phyloP scores from a whole-genome alignment of 2,797 vertebrate species.

The Melanotaenia maccullochi region DNA sequence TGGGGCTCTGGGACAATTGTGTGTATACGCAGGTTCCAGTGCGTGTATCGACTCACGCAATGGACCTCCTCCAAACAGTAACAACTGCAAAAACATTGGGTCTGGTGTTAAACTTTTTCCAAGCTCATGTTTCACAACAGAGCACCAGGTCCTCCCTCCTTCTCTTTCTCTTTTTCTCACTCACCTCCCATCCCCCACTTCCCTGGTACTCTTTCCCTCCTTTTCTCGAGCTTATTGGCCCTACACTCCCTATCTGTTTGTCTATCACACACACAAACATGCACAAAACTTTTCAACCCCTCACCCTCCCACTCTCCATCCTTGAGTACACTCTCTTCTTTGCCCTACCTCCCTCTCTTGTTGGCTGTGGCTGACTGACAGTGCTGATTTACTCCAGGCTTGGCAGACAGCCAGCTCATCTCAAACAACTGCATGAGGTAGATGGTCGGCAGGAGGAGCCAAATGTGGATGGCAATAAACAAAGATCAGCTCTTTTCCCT shows the following conservation, averaged over 20 bases:
- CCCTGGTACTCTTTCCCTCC: constrained; percentile 39
- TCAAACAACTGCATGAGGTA: constrained; percentile 82
- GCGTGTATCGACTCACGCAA: constrained; percentile 74
- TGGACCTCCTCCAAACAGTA: constrained; percentile 75
- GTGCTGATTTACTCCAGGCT: constrained; percentile 82
- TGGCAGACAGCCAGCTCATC: constrained; percentile 78
- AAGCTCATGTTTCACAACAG: constrained; percentile 81
- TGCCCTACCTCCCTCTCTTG: constrained; percentile 32
- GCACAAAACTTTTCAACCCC: constrained; percentile 38
- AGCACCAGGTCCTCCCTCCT: constrained; percentile 61
- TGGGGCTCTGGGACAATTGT: constrained; percentile 65
- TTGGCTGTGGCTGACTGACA: constrained; percentile 81
- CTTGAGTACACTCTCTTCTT: constrained; percentile 25
- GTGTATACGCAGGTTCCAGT: constrained; percentile 42
- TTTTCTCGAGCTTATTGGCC: constrained; percentile 27
- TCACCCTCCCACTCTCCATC: constrained; percentile 23
- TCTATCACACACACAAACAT: constrained; percentile 54
- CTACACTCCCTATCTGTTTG: constrained; percentile 53
- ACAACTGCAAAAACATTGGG: constrained; percentile 81
- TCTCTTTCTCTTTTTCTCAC: constrained; percentile 14
- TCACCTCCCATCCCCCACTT: constrained; percentile 54
- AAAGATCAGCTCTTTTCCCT: constrained; percentile 70
- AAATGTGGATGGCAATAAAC: constrained; percentile 84
- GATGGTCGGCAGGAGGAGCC: constrained; percentile 66
- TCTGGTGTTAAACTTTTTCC: constrained; percentile 78